Evolutionary conservation across 2,888 invertebrate species (phyloP).

Genomic region (Tiliacea citrago): DNA sequence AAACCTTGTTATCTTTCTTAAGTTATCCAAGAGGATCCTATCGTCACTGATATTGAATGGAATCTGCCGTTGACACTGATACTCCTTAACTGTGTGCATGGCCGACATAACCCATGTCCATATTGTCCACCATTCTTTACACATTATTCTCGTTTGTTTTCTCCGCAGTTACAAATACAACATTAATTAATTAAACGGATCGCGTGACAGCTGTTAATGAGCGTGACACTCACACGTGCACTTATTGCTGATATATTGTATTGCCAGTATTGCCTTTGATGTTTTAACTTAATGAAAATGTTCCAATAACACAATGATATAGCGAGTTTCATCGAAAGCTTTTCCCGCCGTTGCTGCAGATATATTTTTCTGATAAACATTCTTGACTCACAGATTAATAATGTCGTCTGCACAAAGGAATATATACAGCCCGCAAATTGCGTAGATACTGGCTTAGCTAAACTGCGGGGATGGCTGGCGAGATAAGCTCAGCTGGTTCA

Average conservation of each 20-base stretch:
- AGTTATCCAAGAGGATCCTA: not conserved
- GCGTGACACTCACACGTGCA: slow-evolving; percentile 56
- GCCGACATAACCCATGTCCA: slow-evolving; percentile 19
- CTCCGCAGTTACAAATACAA: slow-evolving; percentile 40
- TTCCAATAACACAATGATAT: slow-evolving; percentile 23
- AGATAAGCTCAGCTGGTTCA: slow-evolving; percentile 52
- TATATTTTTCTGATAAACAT: slow-evolving; percentile 18
- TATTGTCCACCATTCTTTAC: slow-evolving; percentile 28
- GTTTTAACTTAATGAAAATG: slow-evolving; percentile 46
- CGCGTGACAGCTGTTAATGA: slow-evolving; percentile 66
- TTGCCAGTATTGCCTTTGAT: slow-evolving; percentile 47
- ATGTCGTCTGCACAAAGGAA: slow-evolving; percentile 6
- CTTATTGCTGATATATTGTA: slow-evolving; percentile 57
- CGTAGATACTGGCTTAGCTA: slow-evolving; percentile 6
- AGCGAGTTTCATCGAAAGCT: slow-evolving; percentile 22
- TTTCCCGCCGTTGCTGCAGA: slow-evolving; percentile 7
- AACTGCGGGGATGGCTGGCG: slow-evolving; percentile 11
- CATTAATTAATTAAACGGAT: slow-evolving; percentile 58
- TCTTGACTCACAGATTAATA: slow-evolving; percentile 12
- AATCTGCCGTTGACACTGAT: slow-evolving; percentile 19
- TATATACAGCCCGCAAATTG: slow-evolving; percentile 9
- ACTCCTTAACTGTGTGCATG: slow-evolving; percentile 8
- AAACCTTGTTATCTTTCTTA: slow-evolving; percentile 13
- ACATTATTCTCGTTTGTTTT: slow-evolving; percentile 22
- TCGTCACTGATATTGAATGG: not conserved